phyloP scores from a whole-genome alignment of 2,113 vertebrate genomes.

The Rhipidura dahli region DNA sequence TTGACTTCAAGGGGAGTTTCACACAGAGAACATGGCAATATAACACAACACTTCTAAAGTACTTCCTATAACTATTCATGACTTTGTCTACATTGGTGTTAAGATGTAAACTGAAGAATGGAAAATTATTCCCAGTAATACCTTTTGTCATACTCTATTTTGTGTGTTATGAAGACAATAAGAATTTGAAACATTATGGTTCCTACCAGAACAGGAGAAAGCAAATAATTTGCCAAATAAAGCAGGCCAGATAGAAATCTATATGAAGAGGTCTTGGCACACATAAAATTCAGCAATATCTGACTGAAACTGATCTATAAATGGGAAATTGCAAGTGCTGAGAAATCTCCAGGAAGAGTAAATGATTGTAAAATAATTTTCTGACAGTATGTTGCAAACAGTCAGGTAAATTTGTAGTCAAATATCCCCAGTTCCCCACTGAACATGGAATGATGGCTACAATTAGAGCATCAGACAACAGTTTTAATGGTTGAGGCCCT shows the following conservation, averaged over 20 bases:
- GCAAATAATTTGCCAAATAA: neutral
- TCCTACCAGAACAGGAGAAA: neutral
- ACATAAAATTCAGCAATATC: neutral
- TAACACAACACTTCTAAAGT: conserved; percentile 33
- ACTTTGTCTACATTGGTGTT: conserved; percentile 47
- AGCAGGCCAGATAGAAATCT: neutral
- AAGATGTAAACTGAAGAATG: conserved; percentile 46
- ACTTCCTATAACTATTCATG: conserved; percentile 59
- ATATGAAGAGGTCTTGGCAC: neutral
- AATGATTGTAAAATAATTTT: neutral
- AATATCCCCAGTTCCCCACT: neutral
- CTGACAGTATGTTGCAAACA: neutral
- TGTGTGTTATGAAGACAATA: neutral
- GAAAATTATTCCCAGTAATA: conserved; percentile 46
- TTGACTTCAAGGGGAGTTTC: conserved; percentile 42
- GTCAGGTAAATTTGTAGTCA: neutral
- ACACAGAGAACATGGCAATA: conserved; percentile 63
- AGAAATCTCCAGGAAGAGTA: neutral
- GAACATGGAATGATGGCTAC: neutral
- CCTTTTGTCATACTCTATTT: conserved; percentile 25
- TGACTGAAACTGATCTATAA: neutral
- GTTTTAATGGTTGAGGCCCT: neutral
- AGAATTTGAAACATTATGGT: neutral
- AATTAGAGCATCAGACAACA: neutral
- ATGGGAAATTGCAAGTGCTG: neutral